These are phyloP conservation scores for Apodemus agrarius DNA, from an alignment of 2,797 vertebrate species.

Conservation along the genomic window DNA sequence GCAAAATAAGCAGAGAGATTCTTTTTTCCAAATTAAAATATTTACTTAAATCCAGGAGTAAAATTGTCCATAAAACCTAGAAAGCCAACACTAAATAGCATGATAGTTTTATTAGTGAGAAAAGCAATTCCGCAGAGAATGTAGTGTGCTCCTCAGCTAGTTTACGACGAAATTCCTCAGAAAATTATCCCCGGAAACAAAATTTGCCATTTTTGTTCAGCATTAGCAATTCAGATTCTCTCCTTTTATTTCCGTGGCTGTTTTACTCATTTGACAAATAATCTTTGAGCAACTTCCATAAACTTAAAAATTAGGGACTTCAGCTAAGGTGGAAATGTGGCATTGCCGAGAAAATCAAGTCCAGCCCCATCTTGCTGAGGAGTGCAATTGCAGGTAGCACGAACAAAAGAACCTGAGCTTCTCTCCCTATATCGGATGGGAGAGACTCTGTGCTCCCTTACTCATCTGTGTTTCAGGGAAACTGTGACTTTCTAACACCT, in stretches of 20 bases:
- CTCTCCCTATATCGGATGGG: not conserved
- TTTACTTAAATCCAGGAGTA: conserved; percentile 52
- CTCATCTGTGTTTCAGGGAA: not conserved
- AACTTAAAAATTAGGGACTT: not conserved
- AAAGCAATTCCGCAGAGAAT: conserved; percentile 9
- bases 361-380: not conserved
- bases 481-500: not conserved
- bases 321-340: conserved; percentile 23
- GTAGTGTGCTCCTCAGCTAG: not conserved
- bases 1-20: not conserved
- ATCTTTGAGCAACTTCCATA: conserved; percentile 31
- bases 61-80: not conserved
- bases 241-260: conserved; percentile 16
- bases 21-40: conserved; percentile 24
- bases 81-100: not conserved
- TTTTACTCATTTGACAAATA: conserved; percentile 61
- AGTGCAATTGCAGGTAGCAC: not conserved
- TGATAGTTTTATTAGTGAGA: conserved; percentile 10
- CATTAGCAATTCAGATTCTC: conserved; percentile 57
- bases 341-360: not conserved
- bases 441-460: not conserved
- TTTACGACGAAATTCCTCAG: not conserved
- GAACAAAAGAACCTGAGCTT: not conserved
- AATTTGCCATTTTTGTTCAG: not conserved
- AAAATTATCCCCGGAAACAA: not conserved